Conservation (phyloP, 2,113 vertebrate genomes). For the Odocoileus virginianus region DNA sequence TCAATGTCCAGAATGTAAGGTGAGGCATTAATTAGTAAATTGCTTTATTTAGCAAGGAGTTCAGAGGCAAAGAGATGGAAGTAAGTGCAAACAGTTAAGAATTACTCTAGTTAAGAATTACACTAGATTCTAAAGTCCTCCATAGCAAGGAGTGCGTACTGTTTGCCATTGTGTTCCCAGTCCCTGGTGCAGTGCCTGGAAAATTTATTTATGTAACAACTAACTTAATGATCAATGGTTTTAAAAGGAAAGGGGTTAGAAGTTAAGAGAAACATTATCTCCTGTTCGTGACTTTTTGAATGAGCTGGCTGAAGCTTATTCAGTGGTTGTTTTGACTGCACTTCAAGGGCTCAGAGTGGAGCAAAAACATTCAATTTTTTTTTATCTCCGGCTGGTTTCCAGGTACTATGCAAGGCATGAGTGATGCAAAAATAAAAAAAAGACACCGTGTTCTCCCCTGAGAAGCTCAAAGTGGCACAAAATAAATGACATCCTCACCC, state of each 20-base stretch:
- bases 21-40: background rate
- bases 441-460: background rate
- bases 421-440: slow-evolving; percentile 8
- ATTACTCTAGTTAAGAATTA: background rate
- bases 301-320: background rate
- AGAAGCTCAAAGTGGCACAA: slow-evolving; percentile 12
- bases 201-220: background rate
- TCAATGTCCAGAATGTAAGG: background rate
- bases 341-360: background rate
- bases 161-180: background rate
- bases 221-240: background rate
- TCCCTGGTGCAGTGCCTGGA: background rate
- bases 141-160: background rate
- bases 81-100: background rate
- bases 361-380: background rate
- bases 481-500: background rate
- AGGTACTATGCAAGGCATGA: background rate
- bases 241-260: background rate
- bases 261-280: background rate
- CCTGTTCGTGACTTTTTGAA: background rate
- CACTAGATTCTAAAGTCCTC: background rate
- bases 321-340: background rate
- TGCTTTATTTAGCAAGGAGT: background rate
- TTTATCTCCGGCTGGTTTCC: background rate
- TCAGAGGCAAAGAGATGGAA: background rate